Evolutionary conservation across 2,797 vertebrate genomes (phyloP).

Genomic region (Psittacula echo): DNA sequence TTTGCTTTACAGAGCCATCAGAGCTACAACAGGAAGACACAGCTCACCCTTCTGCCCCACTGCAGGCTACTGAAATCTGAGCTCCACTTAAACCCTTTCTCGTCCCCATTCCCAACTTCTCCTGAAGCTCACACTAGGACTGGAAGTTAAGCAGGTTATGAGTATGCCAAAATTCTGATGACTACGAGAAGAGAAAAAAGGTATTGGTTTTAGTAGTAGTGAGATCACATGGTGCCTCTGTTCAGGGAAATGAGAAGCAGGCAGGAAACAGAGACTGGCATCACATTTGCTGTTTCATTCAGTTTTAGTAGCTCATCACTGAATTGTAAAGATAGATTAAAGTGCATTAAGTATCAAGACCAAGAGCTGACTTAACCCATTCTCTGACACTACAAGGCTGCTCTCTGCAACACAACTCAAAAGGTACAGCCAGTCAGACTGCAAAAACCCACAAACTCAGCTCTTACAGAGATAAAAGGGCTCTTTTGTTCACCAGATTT

Average conservation of each 20-base stretch:
- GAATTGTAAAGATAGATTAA: accelerated
- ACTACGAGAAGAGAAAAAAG: background rate
- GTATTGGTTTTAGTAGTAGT: background rate
- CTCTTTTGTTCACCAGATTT: background rate
- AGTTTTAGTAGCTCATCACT: accelerated
- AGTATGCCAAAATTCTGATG: background rate
- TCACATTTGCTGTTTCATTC: background rate
- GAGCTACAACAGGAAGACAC: background rate
- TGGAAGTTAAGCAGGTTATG: background rate
- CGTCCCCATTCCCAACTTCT: background rate
- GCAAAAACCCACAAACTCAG: background rate
- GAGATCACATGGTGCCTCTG: background rate
- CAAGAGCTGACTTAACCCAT: background rate
- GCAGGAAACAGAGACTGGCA: background rate
- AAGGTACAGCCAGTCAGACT: background rate
- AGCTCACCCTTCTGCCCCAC: background rate
- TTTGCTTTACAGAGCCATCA: background rate
- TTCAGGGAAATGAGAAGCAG: background rate
- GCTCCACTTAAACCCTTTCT: background rate
- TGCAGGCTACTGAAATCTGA: background rate
- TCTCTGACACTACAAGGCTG: background rate
- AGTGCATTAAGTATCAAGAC: background rate
- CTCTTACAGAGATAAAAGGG: background rate
- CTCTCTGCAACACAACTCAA: background rate
- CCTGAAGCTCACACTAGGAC: background rate